A percentile compares a stretch with the other conserved stretches of the same genome.
Evolutionary conservation across 2,113 vertebrate species (phyloP).

Genomic region (Hymenochirus boettgeri): DNA sequence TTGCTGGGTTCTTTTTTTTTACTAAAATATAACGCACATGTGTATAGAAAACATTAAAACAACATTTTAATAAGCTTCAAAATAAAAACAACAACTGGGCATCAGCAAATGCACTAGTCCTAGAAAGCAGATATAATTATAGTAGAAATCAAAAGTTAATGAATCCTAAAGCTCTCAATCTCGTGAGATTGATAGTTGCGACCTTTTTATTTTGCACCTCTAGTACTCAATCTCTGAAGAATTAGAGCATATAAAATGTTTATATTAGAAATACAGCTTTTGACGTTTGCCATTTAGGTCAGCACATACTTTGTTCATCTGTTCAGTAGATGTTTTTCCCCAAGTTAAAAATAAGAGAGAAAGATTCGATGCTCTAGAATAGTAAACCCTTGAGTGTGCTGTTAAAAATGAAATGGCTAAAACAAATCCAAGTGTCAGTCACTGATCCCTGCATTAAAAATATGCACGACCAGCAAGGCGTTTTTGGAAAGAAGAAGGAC

Average conservation of each 20-base stretch:
- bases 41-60: too few relatives aligned
- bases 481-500: not conserved
- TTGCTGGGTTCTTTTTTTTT: too few relatives aligned
- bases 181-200: not conserved
- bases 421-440: conserved; percentile 10
- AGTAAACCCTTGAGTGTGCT: conserved; percentile 24
- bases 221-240: conserved; percentile 32
- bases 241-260: conserved; percentile 43
- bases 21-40: too few relatives aligned
- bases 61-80: too few relatives aligned
- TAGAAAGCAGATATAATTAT: not conserved
- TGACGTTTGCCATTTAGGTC: conserved; percentile 40
- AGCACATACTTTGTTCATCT: conserved; percentile 41
- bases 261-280: conserved; percentile 35
- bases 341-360: conserved; percentile 37
- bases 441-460: not conserved
- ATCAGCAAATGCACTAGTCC: not conserved
- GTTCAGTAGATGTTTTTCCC: conserved; percentile 33
- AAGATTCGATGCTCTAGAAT: conserved; percentile 29
- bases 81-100: too few relatives aligned
- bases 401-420: conserved; percentile 10
- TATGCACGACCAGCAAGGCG: not conserved
- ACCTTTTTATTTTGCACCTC: conserved; percentile 24
- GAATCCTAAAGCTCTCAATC: not conserved
- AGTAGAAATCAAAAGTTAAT: not conserved